Conservation (phyloP, 2,113 vertebrate genomes). For the Pholis gunnellus region DNA sequence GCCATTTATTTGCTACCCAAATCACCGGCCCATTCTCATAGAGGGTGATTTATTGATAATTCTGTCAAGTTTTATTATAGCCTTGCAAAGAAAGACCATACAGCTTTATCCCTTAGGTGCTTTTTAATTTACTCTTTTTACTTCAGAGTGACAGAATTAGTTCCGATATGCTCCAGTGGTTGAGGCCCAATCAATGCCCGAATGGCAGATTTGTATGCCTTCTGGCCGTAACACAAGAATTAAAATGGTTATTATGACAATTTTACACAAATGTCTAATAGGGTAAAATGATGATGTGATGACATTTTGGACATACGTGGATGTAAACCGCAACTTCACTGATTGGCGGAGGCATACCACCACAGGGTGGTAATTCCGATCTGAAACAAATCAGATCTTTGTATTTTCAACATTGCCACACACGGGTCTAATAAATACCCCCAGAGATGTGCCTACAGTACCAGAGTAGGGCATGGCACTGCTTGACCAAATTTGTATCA, state of each 20-base stretch:
- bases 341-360: background rate
- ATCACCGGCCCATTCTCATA: conserved; percentile 25
- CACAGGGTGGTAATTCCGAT: background rate
- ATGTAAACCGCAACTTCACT: too few relatives aligned
- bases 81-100: background rate
- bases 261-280: too few relatives aligned
- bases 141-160: conserved; percentile 18
- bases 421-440: background rate
- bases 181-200: background rate
- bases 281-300: background rate
- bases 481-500: background rate
- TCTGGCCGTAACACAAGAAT: background rate
- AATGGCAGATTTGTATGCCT: background rate
- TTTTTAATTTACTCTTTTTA: conserved; percentile 13
- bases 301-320: too few relatives aligned
- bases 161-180: background rate
- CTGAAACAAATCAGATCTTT: background rate
- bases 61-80: conserved; percentile 28
- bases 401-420: background rate
- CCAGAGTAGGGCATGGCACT: background rate
- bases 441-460: background rate
- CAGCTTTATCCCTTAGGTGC: conserved; percentile 12
- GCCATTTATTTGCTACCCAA: conserved; percentile 26
- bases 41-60: conserved; percentile 43
- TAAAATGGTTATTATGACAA: background rate